A percentile compares a stretch with the other conserved stretches of the same genome.
phyloP scores from a whole-genome alignment of 1,140 invertebrate species.

The Callitettix versicolor region DNA sequence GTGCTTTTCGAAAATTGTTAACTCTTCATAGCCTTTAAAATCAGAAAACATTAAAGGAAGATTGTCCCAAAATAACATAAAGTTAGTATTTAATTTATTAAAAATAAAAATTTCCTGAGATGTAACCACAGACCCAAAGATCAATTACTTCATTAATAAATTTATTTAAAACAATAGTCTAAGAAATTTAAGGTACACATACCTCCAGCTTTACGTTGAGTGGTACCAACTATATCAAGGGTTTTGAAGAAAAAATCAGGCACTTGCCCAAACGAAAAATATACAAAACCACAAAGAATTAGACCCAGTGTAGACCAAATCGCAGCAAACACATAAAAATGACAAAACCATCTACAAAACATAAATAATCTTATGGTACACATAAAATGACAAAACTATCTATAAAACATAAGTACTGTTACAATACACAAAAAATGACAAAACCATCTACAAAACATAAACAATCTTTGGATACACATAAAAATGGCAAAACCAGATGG shows the following conservation, averaged over 20 bases:
- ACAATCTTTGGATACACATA: slow-evolving; percentile 40
- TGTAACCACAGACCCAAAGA: background rate
- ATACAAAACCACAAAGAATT: slow-evolving; percentile 36
- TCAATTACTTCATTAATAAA: background rate
- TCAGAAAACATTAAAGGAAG: too few species aligned
- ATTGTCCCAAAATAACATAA: too few species aligned
- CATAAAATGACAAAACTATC: slow-evolving; percentile 65
- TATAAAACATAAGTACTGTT: slow-evolving; percentile 24
- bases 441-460: slow-evolving; percentile 42
- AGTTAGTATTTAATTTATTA: too few species aligned
- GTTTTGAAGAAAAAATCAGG: slow-evolving; percentile 36
- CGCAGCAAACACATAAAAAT: slow-evolving; percentile 60
- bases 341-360: slow-evolving; percentile 47
- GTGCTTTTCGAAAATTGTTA: too few species aligned
- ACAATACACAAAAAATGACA: slow-evolving; percentile 64
- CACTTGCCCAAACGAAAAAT: slow-evolving; percentile 35
- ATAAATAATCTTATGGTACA: slow-evolving; percentile 31
- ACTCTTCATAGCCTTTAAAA: too few species aligned
- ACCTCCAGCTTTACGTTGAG: slow-evolving; percentile 39
- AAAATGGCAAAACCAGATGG: slow-evolving; percentile 71
- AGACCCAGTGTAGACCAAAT: slow-evolving; percentile 39
- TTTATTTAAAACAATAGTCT: background rate
- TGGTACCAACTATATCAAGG: slow-evolving; percentile 39
- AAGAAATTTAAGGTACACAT: too few species aligned
- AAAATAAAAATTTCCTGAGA: background rate